Conservation (phyloP, 2,888 invertebrate species). For the Trichogramma evanescens region DNA sequence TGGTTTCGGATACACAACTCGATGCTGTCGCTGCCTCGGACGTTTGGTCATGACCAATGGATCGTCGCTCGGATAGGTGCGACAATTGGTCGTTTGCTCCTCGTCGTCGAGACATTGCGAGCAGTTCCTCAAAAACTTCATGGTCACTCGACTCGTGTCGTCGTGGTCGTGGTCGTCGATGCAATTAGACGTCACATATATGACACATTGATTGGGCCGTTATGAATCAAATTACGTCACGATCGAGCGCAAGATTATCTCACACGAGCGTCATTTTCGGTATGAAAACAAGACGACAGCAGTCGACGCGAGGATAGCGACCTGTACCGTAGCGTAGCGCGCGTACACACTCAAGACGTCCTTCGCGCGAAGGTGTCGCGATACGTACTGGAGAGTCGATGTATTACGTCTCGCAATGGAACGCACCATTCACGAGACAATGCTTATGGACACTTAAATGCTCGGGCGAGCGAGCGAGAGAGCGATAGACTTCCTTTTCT, state of each 20-base stretch:
- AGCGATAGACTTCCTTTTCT: not conserved
- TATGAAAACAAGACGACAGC: not conserved
- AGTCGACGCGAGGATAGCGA: not conserved
- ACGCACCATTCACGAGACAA: too few relatives aligned
- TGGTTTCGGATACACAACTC: too few relatives aligned
- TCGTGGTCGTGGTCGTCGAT: not conserved
- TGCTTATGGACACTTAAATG: not conserved
- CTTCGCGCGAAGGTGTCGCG: conserved; percentile 23
- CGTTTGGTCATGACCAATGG: too few relatives aligned
- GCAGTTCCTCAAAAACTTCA: not conserved
- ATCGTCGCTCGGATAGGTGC: too few relatives aligned
- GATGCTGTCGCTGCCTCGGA: too few relatives aligned
- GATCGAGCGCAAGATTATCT: not conserved
- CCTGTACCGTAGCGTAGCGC: too few relatives aligned
- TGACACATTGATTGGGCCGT: too few relatives aligned
- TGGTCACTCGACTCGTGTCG: not conserved
- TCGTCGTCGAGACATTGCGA: not conserved
- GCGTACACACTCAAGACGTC: not conserved
- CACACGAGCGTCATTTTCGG: not conserved
- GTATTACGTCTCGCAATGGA: too few relatives aligned
- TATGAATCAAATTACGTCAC: too few relatives aligned
- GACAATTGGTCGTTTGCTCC: not conserved
- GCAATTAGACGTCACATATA: not conserved
- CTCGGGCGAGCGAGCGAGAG: conserved; percentile 2
- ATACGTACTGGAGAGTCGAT: conserved; percentile 8